A percentile compares a stretch with the other conserved stretches of the same genome.
phyloP scores from a whole-genome alignment of 2,888 invertebrate genomes.

The Sesia apiformis region DNA sequence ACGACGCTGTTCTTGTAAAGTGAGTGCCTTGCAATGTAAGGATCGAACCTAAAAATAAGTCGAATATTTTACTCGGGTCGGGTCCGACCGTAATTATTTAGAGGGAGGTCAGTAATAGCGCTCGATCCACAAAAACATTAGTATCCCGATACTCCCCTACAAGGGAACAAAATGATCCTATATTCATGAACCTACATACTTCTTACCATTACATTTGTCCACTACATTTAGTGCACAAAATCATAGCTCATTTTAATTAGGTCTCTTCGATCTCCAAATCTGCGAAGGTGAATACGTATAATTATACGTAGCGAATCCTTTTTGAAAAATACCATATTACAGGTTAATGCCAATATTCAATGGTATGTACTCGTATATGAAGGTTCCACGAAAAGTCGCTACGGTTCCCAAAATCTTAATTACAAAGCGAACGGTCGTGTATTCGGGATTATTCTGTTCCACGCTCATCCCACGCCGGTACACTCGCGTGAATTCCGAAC shows the following conservation, averaged over 20 bases:
- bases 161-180: no score
- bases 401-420: slow-evolving; percentile 6
- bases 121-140: slow-evolving; percentile 14
- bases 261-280: no score
- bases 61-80: slow-evolving; percentile 21
- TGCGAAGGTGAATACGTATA: no score
- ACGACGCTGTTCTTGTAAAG: no score
- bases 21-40: slow-evolving; percentile 6
- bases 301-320: no score
- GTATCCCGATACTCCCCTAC: not conserved
- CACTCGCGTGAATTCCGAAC: not conserved
- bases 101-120: slow-evolving; percentile 17
- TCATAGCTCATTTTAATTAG: no score
- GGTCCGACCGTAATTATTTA: slow-evolving; percentile 31
- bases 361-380: no score
- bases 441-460: not conserved
- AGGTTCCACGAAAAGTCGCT: not conserved
- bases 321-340: no score
- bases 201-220: no score
- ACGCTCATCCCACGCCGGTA: not conserved
- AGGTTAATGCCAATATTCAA: no score
- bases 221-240: no score
- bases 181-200: no score
- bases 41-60: slow-evolving; percentile 19
- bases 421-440: not conserved